These are phyloP conservation scores for Cotesia typhae DNA, from an alignment of 1,140 invertebrate species.

Conservation along the genomic window DNA sequence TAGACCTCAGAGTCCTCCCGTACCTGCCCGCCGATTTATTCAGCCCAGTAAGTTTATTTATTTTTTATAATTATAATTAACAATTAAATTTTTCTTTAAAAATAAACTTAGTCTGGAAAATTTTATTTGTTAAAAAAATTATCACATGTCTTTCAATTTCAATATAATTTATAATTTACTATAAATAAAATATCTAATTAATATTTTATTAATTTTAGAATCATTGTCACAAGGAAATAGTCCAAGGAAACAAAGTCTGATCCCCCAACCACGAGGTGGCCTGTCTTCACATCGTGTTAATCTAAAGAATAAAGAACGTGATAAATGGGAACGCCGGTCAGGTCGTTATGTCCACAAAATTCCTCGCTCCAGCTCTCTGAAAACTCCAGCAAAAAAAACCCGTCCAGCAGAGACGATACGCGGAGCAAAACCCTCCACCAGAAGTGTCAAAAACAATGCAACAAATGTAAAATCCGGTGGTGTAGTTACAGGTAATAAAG, in stretches of 20 bases:
- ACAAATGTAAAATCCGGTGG: neutral
- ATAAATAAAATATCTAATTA: too few species aligned
- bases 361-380: constrained; percentile 31
- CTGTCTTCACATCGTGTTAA: constrained; percentile 53
- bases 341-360: constrained; percentile 25
- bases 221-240: constrained; percentile 60
- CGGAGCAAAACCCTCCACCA: neutral
- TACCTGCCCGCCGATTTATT: constrained; percentile 24
- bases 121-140: neutral
- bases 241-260: constrained; percentile 56
- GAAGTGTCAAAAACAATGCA: neutral
- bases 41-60: constrained; percentile 27
- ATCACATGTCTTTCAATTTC: neutral
- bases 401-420: constrained; percentile 15
- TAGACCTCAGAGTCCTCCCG: constrained; percentile 51
- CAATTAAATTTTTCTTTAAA: too few species aligned
- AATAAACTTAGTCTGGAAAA: neutral
- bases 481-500: neutral
- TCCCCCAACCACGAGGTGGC: constrained; percentile 53
- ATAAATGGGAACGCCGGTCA: constrained; percentile 32
- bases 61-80: neutral
- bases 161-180: neutral
- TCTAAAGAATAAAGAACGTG: constrained; percentile 46
- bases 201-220: constrained; percentile 42
- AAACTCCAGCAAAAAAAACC: neutral